phyloP scores from a whole-genome alignment of 2,888 invertebrate genomes.

The Drosophila recens region DNA sequence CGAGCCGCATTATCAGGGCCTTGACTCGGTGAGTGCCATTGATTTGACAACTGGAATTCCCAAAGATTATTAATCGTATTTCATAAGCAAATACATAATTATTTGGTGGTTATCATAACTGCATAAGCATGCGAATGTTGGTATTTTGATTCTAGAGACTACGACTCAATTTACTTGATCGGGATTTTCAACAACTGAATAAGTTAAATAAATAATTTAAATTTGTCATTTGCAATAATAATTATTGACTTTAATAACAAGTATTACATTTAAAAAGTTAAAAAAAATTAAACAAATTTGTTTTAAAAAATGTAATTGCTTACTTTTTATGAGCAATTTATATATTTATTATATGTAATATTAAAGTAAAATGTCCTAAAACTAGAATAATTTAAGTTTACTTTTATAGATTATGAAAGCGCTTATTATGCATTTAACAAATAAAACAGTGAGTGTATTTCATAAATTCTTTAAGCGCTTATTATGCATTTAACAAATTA shows the following conservation, averaged over 20 bases:
- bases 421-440: too few relatives aligned
- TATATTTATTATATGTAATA: too few relatives aligned
- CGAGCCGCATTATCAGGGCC: slow-evolving; percentile 30
- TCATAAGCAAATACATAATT: slow-evolving; percentile 4
- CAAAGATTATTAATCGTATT: slow-evolving; percentile 17
- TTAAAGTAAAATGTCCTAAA: too few relatives aligned
- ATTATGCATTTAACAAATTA: not conserved
- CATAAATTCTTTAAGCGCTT: not conserved
- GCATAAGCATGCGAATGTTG: not conserved
- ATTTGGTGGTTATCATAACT: not conserved
- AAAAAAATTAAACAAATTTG: too few relatives aligned
- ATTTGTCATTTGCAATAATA: too few relatives aligned
- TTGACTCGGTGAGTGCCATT: slow-evolving; percentile 57
- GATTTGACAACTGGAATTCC: slow-evolving; percentile 6
- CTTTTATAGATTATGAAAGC: too few relatives aligned
- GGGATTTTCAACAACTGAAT: not conserved
- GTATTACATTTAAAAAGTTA: too few relatives aligned
- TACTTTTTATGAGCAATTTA: not conserved
- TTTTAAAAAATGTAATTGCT: too few relatives aligned
- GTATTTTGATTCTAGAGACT: not conserved
- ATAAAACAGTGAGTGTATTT: too few relatives aligned
- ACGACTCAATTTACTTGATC: not conserved
- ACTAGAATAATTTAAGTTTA: too few relatives aligned
- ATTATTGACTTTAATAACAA: too few relatives aligned
- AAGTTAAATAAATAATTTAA: too few relatives aligned